A percentile compares a stretch with the other conserved stretches of the same genome.
phyloP scores from a whole-genome alignment of 2,797 vertebrate genomes.

The Sebastes matsubarae region DNA sequence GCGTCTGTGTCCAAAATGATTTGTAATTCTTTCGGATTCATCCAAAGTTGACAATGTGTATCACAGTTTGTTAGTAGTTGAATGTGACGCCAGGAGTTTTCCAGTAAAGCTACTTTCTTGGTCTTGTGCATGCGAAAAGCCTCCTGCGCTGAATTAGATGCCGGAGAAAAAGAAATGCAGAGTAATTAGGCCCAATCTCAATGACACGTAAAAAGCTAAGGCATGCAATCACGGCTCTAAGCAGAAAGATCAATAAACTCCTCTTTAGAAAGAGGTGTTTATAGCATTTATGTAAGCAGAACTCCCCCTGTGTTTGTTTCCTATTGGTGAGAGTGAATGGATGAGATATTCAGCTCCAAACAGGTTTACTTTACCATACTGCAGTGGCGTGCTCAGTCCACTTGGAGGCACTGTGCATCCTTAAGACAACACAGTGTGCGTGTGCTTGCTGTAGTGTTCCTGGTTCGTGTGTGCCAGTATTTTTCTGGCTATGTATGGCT shows the following conservation, averaged over 20 bases:
- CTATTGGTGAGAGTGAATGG: background rate
- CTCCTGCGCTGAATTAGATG: conserved; percentile 5
- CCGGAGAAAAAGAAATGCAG: background rate
- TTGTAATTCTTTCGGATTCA: background rate
- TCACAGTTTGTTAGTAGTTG: conserved; percentile 5
- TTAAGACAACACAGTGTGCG: conserved; percentile 8
- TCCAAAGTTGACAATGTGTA: background rate
- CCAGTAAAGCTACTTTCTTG: background rate
- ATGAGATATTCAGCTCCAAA: background rate
- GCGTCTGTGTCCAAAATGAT: conserved; percentile 26
- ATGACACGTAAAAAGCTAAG: background rate
- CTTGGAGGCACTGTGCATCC: conserved; percentile 73
- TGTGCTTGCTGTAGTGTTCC: background rate
- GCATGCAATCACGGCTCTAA: background rate
- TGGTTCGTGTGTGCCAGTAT: conserved; percentile 49
- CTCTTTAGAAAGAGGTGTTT: background rate
- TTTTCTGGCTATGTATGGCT: conserved; percentile 58
- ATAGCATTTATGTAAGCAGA: conserved; percentile 1
- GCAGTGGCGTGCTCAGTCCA: conserved; percentile 55
- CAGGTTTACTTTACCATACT: background rate
- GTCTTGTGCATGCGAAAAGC: background rate
- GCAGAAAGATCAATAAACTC: background rate
- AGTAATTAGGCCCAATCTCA: background rate
- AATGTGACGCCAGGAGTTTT: background rate
- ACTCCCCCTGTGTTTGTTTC: background rate